A percentile compares a stretch with the other conserved stretches of the same genome.
These are phyloP conservation scores for Sminthurinus aureus DNA, from an alignment of 2,888 invertebrate genomes.

Conservation along the genomic window DNA sequence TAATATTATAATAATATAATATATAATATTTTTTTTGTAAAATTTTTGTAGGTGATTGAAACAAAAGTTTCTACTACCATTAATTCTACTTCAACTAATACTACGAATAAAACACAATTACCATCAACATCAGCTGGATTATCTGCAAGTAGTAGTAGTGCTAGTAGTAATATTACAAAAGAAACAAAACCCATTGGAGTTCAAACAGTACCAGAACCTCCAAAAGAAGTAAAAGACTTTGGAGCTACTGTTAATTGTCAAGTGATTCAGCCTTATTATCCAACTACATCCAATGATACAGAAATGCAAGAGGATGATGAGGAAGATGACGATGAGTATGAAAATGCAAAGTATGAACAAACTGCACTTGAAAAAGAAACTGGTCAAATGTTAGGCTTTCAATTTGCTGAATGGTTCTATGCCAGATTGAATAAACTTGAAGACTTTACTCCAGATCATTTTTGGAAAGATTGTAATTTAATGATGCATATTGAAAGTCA, in stretches of 20 bases:
- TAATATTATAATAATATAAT: no score
- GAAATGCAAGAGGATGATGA: slow-evolving; percentile 14
- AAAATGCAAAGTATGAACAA: neutral
- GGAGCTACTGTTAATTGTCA: slow-evolving; percentile 1
- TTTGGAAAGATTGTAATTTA: slow-evolving; percentile 67
- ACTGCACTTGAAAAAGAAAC: slow-evolving; percentile 16
- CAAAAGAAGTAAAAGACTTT: neutral
- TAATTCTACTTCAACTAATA: no score
- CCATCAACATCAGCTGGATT: no score
- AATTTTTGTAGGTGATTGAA: no score
- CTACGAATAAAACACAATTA: no score
- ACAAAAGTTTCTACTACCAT: no score
- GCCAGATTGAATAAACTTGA: slow-evolving; percentile 63
- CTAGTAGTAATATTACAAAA: no score
- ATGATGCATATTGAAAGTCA: slow-evolving; percentile 62
- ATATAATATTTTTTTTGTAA: no score
- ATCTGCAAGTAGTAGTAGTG: no score
- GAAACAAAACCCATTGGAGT: no score
- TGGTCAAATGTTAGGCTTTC: slow-evolving; percentile 15
- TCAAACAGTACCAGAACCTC: slow-evolving; percentile 2
- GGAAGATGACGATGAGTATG: neutral
- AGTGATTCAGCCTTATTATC: neutral
- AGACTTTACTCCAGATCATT: slow-evolving; percentile 66
- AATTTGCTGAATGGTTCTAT: slow-evolving; percentile 71
- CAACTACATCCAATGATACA: neutral